Conservation (phyloP, 2,113 vertebrate species). For the Xenus cinereus region DNA sequence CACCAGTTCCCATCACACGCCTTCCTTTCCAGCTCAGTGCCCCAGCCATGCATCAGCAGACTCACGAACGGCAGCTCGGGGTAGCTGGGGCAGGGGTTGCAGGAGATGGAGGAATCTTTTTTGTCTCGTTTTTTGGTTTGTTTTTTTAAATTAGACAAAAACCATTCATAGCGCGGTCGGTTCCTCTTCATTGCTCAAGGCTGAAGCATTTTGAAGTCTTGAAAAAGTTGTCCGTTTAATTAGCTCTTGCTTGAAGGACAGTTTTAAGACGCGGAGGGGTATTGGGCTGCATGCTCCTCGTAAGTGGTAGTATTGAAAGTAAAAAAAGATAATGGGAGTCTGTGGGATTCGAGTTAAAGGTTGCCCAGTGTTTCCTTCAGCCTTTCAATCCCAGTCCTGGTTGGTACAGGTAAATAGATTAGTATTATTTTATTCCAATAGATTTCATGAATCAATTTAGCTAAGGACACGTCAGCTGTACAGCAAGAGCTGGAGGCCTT, state of each 20-base stretch:
- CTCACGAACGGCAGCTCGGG: background rate
- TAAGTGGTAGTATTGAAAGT: background rate
- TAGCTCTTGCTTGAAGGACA: background rate
- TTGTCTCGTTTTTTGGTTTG: background rate
- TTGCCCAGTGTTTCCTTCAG: background rate
- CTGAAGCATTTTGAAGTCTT: background rate
- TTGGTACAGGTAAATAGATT: background rate
- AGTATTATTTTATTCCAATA: background rate
- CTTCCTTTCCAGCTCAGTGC: background rate
- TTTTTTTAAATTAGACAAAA: background rate
- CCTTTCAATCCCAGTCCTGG: background rate
- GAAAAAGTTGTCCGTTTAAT: background rate
- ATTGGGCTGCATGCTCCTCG: fast-evolving
- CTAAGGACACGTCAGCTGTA: background rate
- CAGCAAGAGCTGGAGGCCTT: background rate
- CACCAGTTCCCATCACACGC: background rate
- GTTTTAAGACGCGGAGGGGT: background rate
- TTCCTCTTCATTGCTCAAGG: background rate
- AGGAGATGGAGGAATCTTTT: background rate
- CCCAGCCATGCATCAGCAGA: background rate
- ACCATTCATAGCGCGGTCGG: background rate
- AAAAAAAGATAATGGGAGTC: background rate
- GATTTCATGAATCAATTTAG: background rate
- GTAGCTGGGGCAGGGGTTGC: background rate
- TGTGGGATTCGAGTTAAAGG: background rate